Conservation (phyloP, 2,797 vertebrate genomes). For the Sebastes hubbsi region DNA sequence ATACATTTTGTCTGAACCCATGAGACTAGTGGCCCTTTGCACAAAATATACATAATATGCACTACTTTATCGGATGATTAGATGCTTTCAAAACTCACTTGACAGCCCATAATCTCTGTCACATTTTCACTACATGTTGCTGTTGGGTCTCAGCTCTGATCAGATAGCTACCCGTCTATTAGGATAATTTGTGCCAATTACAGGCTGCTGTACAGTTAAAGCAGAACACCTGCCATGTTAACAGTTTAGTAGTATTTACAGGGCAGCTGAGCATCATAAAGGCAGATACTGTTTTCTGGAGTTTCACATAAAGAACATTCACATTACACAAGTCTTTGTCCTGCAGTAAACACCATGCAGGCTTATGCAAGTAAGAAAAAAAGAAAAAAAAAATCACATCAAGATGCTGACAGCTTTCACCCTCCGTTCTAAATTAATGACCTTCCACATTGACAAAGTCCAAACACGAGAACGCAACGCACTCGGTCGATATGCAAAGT, state of each 20-base stretch:
- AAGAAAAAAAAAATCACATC: not conserved
- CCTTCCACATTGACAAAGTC: slow-evolving; percentile 35
- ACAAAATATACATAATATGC: slow-evolving; percentile 11
- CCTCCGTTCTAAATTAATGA: slow-evolving; percentile 38
- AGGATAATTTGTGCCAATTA: slow-evolving; percentile 1
- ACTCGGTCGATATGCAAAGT: slow-evolving; percentile 56
- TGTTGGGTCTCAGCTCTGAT: slow-evolving; percentile 14
- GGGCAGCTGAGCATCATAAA: slow-evolving; percentile 15
- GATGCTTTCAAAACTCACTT: slow-evolving; percentile 11
- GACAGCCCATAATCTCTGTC: not conserved
- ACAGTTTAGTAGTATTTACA: not conserved
- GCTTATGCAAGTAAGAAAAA: not conserved
- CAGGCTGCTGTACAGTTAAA: slow-evolving; percentile 7
- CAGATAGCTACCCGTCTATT: not conserved
- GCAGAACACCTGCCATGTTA: slow-evolving; percentile 28
- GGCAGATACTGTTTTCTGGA: not conserved
- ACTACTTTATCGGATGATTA: slow-evolving; percentile 10
- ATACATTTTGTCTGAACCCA: slow-evolving; percentile 1
- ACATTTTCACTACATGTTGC: slow-evolving; percentile 1
- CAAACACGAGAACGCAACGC: slow-evolving; percentile 35
- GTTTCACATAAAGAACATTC: slow-evolving; percentile 24
- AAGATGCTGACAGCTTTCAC: slow-evolving; percentile 44
- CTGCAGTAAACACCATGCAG: slow-evolving; percentile 16
- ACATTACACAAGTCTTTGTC: not conserved
- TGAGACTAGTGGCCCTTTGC: not conserved